Conservation (phyloP, 1,140 invertebrate genomes). For the Neodiprion virginianus region DNA sequence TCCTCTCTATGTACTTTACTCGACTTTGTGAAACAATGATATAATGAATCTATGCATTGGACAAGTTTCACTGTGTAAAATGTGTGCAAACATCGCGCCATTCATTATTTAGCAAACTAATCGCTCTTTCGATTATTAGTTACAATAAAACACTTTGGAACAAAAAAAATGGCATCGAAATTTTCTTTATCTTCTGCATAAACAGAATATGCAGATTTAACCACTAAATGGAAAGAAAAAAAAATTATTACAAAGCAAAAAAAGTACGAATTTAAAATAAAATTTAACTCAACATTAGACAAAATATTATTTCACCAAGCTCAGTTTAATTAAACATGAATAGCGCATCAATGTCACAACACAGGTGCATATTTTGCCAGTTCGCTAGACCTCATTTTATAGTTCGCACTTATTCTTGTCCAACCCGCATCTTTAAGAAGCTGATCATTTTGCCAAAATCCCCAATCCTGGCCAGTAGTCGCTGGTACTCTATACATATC, state of each 20-base stretch:
- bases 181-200: no score
- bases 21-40: slow-evolving; percentile 18
- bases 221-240: no score
- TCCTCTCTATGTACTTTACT: not conserved
- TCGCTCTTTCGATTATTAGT: slow-evolving; percentile 27
- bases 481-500: slow-evolving; percentile 20
- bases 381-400: slow-evolving; percentile 2
- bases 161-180: no score
- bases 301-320: no score
- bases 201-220: no score
- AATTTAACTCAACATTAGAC: no score
- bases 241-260: no score
- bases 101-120: slow-evolving; percentile 12
- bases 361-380: slow-evolving; percentile 3
- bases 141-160: slow-evolving; percentile 21
- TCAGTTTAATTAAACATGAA: no score
- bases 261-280: no score
- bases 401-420: not conserved
- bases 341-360: not conserved
- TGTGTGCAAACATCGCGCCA: not conserved
- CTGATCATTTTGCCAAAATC: slow-evolving; percentile 22
- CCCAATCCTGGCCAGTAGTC: slow-evolving; percentile 13
- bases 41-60: slow-evolving; percentile 1
- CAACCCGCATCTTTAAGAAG: slow-evolving; percentile 15
- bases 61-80: not conserved